Percentiles rank a stretch among this genome's conserved stretches.
phyloP scores from a whole-genome alignment of 1,140 invertebrate species.

The Aphaenogaster rudis region DNA sequence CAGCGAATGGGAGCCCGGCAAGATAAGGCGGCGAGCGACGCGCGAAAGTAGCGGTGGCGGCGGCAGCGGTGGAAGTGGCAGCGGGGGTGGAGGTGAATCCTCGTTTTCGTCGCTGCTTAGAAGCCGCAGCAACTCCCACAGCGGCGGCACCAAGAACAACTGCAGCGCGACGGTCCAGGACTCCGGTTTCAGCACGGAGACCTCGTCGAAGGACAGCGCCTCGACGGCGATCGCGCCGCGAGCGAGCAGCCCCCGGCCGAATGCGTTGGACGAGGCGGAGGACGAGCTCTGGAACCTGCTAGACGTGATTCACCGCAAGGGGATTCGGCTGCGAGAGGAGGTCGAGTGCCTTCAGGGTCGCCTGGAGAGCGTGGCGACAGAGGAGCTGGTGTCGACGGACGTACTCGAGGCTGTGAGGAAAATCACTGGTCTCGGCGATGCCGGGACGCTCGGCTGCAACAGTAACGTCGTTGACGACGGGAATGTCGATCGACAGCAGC shows the following conservation, averaged over 20 bases:
- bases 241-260: conserved; percentile 85
- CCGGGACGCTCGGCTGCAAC: conserved; percentile 3
- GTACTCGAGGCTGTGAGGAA: conserved; percentile 84
- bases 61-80: conserved; percentile 83
- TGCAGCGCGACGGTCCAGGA: conserved; percentile 91
- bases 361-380: conserved; percentile 84
- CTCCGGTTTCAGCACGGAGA: conserved; percentile 94
- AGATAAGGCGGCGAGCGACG: conserved; percentile 90
- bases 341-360: conserved; percentile 88
- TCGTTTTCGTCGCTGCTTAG: conserved; percentile 88
- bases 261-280: conserved; percentile 88
- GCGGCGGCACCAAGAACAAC: conserved; percentile 87
- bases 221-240: conserved; percentile 81
- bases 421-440: conserved; percentile 71
- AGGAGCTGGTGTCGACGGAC: conserved; percentile 85
- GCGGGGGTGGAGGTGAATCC: conserved; percentile 84
- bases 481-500: conserved; percentile 2
- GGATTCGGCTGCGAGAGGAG: conserved; percentile 92
- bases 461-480: background rate
- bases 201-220: conserved; percentile 92
- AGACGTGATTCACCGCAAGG: conserved; percentile 94
- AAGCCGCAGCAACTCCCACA: conserved; percentile 90
- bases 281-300: conserved; percentile 95
- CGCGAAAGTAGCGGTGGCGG: conserved; percentile 52
- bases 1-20: conserved; percentile 92